Percentiles rank a stretch among this genome's conserved stretches.
Evolutionary conservation across 2,888 invertebrate genomes (phyloP).

Genomic region (Ormyrus nitidulus): DNA sequence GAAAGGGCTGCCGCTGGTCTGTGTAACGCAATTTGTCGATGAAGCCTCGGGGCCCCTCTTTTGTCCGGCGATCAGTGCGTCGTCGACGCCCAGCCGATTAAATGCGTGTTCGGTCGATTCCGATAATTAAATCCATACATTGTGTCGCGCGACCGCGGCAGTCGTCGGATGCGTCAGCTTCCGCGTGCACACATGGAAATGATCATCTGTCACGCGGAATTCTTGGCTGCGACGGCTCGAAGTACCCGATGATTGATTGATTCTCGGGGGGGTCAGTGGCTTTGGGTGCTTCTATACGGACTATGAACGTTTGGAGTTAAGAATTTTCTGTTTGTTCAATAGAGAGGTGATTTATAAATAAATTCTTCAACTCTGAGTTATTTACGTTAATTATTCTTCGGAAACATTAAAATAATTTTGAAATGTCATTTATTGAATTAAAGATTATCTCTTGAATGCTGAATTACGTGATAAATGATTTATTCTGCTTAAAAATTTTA

Average conservation of each 20-base stretch:
- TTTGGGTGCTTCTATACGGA: too few species aligned
- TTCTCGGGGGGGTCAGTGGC: not conserved
- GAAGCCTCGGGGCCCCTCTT: constrained; percentile 50
- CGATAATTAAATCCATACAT: constrained; percentile 69
- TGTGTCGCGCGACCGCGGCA: constrained; percentile 1
- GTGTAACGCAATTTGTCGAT: constrained; percentile 41
- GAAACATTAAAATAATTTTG: too few species aligned
- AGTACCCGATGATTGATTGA: constrained; percentile 37
- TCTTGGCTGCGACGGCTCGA: not conserved
- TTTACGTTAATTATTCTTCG: too few species aligned
- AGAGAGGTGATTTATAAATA: too few species aligned
- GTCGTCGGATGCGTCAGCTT: constrained; percentile 5
- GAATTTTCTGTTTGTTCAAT: too few species aligned
- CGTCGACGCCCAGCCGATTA: constrained; percentile 67
- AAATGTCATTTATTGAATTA: too few species aligned
- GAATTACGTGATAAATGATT: too few species aligned
- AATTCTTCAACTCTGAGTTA: too few species aligned
- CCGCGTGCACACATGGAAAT: not conserved
- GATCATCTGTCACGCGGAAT: constrained; percentile 31
- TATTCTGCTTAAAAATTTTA: too few species aligned
- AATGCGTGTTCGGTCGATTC: constrained; percentile 64
- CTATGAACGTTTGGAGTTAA: too few species aligned
- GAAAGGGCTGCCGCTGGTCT: not conserved
- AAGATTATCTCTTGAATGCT: too few species aligned
- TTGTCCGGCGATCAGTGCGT: constrained; percentile 58